Conservation (phyloP, 2,888 invertebrate species). For the Caenorhabditis wallacei region DNA sequence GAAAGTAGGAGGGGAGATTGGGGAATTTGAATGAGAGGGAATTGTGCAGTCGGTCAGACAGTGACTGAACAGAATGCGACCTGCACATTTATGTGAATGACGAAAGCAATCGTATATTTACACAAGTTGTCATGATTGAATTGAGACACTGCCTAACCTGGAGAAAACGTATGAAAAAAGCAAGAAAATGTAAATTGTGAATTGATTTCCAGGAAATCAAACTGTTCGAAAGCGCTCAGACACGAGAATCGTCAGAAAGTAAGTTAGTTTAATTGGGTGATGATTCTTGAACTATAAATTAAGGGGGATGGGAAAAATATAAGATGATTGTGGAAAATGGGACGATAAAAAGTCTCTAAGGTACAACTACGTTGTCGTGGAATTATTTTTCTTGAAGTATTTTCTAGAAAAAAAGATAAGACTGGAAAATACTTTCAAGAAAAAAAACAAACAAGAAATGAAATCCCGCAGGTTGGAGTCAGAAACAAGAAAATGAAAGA, state of each 20-base stretch:
- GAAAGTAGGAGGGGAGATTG: conserved; percentile 18
- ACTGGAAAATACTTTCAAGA: conserved; percentile 51
- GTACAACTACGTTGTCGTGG: conserved; percentile 51
- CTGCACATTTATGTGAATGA: conserved; percentile 52
- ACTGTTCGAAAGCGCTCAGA: conserved; percentile 65
- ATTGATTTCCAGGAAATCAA: conserved; percentile 43
- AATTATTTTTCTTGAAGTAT: conserved; percentile 3
- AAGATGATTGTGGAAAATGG: conserved; percentile 18
- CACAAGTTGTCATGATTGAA: conserved; percentile 62
- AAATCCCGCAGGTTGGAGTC: conserved; percentile 54
- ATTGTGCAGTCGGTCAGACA: conserved; percentile 22
- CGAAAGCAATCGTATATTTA: conserved; percentile 53
- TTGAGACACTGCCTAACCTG: conserved; percentile 62
- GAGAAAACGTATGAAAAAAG: conserved; percentile 31
- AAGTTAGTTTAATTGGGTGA: conserved; percentile 20
- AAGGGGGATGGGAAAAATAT: conserved; percentile 22
- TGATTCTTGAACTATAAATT: conserved; percentile 54
- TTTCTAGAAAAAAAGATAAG: conserved; percentile 9
- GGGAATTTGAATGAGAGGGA: conserved; percentile 5
- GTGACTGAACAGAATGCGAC: conserved; percentile 62
- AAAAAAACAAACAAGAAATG: conserved; percentile 48
- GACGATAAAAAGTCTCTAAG: conserved; percentile 41
- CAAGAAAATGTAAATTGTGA: conserved; percentile 21
- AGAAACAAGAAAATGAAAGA: conserved; percentile 48
- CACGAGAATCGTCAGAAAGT: conserved; percentile 64